These are phyloP conservation scores for Microchirus variegatus DNA, from an alignment of 2,797 vertebrate genomes.

Conservation along the genomic window DNA sequence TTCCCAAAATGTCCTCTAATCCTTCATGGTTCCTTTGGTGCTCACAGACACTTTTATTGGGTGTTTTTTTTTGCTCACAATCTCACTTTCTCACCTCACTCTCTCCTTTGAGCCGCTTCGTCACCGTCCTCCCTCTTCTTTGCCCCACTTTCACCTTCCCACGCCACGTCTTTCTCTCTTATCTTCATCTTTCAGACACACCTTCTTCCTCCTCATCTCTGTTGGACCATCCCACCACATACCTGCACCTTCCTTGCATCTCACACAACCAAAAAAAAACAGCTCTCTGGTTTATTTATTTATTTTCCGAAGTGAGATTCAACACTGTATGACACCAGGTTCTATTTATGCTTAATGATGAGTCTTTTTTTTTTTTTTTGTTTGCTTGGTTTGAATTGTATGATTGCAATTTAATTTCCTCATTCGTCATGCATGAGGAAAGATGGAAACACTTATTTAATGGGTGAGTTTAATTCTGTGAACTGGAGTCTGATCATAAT, in stretches of 20 bases:
- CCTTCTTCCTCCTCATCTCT: conserved; percentile 15
- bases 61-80: conserved; percentile 39
- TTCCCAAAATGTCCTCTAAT: too few species aligned
- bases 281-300: conserved; percentile 20
- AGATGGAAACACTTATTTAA: conserved; percentile 22
- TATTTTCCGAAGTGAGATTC: too few species aligned
- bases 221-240: conserved; percentile 20
- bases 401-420: conserved; percentile 48
- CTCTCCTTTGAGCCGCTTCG: conserved; percentile 27
- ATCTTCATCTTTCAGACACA: conserved; percentile 32
- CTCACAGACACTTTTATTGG: conserved; percentile 44
- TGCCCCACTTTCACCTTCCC: conserved; percentile 56
- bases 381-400: conserved; percentile 23
- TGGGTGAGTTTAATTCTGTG: not conserved
- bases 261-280: conserved; percentile 12
- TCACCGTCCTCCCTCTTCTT: conserved; percentile 35
- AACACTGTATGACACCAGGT: conserved; percentile 42
- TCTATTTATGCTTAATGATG: conserved; percentile 57
- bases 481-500: not conserved
- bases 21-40: too few species aligned
- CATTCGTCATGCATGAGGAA: conserved; percentile 29
- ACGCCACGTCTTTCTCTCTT: conserved; percentile 19
- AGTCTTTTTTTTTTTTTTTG: conserved; percentile 37
- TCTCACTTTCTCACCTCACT: conserved; percentile 22
- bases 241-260: conserved; percentile 16